Conservation (phyloP, 2,888 invertebrate species). For the Atethmia centrago region DNA sequence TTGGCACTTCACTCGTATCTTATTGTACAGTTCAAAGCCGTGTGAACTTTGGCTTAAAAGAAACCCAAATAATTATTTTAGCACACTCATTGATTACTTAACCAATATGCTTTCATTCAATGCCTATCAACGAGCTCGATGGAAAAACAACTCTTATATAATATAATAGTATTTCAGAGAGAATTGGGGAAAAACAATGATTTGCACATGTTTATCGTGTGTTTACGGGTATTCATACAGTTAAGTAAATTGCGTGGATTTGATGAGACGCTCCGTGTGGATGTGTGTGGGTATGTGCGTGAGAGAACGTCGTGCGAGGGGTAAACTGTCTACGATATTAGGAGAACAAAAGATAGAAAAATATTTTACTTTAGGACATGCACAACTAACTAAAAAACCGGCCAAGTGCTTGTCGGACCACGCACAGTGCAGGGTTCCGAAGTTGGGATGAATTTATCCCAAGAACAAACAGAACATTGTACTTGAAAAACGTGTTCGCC, state of each 20-base stretch:
- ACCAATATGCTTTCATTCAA: conserved; percentile 29
- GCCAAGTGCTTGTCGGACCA: too few relatives aligned
- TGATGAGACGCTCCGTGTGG: conserved; percentile 40
- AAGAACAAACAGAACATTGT: too few relatives aligned
- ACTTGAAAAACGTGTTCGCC: too few relatives aligned
- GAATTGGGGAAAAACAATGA: conserved; percentile 50
- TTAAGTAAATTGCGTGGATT: conserved; percentile 59
- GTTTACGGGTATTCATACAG: conserved; percentile 46
- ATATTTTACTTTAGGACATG: too few relatives aligned
- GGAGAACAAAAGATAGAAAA: too few relatives aligned
- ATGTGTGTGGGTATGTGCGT: conserved; percentile 9
- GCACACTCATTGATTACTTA: conserved; percentile 22
- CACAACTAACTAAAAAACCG: too few relatives aligned
- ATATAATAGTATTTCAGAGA: conserved; percentile 24
- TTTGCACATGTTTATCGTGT: conserved; percentile 59
- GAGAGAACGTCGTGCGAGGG: neutral
- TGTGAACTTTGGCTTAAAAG: neutral
- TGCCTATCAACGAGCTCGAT: neutral
- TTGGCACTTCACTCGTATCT: too few relatives aligned
- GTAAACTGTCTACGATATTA: neutral
- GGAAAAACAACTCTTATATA: conserved; percentile 40
- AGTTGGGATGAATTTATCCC: too few relatives aligned
- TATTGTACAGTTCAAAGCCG: neutral
- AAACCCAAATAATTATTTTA: conserved; percentile 15
- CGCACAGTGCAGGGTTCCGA: too few relatives aligned